Evolutionary conservation across 2,888 invertebrate genomes (phyloP), one percentile per base, ranked within the genome.

Genomic region (Patella pellucida): DNA sequence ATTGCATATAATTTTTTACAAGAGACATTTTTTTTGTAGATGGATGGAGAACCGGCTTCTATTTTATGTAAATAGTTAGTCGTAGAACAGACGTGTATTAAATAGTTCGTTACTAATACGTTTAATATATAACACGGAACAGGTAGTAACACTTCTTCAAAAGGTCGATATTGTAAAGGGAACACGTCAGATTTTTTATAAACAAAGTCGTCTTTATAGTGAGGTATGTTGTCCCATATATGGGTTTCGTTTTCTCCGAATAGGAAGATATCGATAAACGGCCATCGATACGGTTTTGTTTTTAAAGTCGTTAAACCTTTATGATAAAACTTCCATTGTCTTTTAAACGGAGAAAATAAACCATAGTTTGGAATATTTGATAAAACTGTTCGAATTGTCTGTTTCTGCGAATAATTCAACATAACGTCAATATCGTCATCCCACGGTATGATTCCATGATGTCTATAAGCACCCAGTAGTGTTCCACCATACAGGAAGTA

Each of bases 251-350:
- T 85, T 71, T 82, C 83, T 3, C 41, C 69, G 75, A 81, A 86
- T 78, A 87, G 85, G 76, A 85, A 86, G 19, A 87, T 84, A 76
- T 87, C 87, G 27, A 87, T 76, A 74, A 82, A 86, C 41, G 87
- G 87, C 86, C 85, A 87, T 11, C 81, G 82, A 74, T 80, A 83
- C 12, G 77, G 78, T 74, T 78, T 78, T 68, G 80, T 72, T 2
- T 77, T 62, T 2, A 85, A 70, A 12, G 81, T 79, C 16, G 78
- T 73, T 31, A 77, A 71, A 9, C 71, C 62, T 19, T 74, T 71
- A 27, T 81, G 78, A 72, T 81, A 85, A 69, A 85, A 85, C 71
- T 86, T 85, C 85, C 85, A 86, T 67, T 81, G 83, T 50, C 75
- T 41, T 3, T 76, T 74, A 27, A 16, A 3, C 1, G 82, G 81